Conservation (phyloP, 2,888 invertebrate species). For the Diploptera punctata region DNA sequence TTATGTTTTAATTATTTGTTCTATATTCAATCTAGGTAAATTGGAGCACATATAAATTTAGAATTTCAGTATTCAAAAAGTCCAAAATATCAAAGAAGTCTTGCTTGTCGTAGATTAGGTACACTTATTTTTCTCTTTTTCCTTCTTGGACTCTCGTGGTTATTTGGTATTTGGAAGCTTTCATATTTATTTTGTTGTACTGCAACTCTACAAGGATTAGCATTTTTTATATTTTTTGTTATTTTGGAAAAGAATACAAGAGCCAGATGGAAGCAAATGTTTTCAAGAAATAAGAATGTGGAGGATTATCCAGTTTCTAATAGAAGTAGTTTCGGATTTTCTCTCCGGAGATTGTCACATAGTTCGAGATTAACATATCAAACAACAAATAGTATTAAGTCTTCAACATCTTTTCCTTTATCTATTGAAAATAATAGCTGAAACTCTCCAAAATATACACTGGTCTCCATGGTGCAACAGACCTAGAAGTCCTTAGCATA, state of each 20-base stretch:
- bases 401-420: too few species aligned
- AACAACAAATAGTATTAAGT: too few species aligned
- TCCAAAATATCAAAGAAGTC: slow-evolving; percentile 10
- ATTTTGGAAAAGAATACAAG: slow-evolving; percentile 38
- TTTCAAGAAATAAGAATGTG: slow-evolving; percentile 7
- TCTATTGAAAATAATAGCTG: too few species aligned
- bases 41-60: slow-evolving; percentile 47
- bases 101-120: slow-evolving; percentile 27
- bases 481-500: too few species aligned
- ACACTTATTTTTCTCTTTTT: slow-evolving; percentile 39
- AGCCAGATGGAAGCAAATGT: slow-evolving; percentile 16
- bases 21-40: slow-evolving; percentile 22
- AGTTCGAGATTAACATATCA: too few species aligned
- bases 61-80: slow-evolving; percentile 55
- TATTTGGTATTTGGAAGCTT: slow-evolving; percentile 36
- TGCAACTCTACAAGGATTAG: slow-evolving; percentile 39
- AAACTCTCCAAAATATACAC: too few species aligned
- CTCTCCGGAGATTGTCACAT: too few species aligned
- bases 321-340: too few species aligned
- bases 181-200: slow-evolving; percentile 39
- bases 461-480: too few species aligned
- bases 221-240: slow-evolving; percentile 42
- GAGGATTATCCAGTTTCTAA: too few species aligned
- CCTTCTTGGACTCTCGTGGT: slow-evolving; percentile 41
- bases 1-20: slow-evolving; percentile 29